Percentiles rank a stretch among this genome's conserved stretches.
These are phyloP conservation scores for Saccostrea glomerata DNA, from an alignment of 1,140 invertebrate genomes.

Conservation along the genomic window DNA sequence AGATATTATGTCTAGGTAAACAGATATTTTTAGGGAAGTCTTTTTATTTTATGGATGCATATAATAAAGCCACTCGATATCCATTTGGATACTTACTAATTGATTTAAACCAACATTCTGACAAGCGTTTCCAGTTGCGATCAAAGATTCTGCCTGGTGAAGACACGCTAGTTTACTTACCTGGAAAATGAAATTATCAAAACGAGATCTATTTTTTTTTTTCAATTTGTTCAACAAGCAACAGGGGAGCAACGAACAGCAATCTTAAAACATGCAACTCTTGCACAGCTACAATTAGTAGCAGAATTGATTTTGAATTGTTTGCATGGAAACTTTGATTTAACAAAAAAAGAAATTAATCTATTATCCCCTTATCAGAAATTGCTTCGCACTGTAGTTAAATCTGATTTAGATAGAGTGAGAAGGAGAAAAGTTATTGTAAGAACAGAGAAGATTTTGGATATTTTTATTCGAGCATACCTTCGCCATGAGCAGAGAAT, in stretches of 20 bases:
- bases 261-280: neutral
- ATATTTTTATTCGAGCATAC: slow-evolving; percentile 1
- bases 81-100: neutral
- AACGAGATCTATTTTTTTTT: neutral
- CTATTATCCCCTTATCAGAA: neutral
- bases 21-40: slow-evolving; percentile 39
- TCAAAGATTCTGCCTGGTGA: neutral
- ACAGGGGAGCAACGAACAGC: neutral
- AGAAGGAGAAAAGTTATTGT: neutral
- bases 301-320: neutral
- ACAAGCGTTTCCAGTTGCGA: neutral
- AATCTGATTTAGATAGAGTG: neutral
- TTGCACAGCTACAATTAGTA: neutral
- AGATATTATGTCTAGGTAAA: slow-evolving; percentile 7
- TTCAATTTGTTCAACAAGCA: neutral
- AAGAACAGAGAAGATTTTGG: neutral
- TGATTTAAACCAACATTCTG: neutral
- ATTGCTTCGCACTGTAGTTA: neutral
- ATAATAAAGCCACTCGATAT: neutral
- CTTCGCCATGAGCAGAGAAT: slow-evolving; percentile 1
- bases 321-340: neutral
- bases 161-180: neutral
- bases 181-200: slow-evolving; percentile 6
- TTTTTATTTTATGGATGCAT: neutral
- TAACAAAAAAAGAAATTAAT: neutral